These are phyloP conservation scores for Misgurnus anguillicaudatus DNA, from an alignment of 2,113 vertebrate species.

Conservation along the genomic window DNA sequence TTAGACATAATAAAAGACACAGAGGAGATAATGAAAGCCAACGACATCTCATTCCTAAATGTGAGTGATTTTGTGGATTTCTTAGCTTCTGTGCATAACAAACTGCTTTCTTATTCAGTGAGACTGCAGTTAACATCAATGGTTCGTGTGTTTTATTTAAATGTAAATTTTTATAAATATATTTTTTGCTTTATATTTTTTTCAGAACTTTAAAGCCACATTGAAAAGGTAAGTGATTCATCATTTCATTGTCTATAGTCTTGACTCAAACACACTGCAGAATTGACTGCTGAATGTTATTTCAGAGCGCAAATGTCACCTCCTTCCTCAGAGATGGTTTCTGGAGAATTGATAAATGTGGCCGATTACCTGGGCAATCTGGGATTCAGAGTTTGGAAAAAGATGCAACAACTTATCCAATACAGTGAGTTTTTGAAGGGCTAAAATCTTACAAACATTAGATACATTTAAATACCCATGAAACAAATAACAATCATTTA, in stretches of 20 bases:
- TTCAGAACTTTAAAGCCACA: background rate
- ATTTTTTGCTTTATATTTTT: background rate
- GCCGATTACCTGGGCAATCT: too few relatives aligned
- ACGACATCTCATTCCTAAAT: constrained; percentile 4
- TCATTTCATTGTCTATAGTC: background rate
- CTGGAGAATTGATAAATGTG: too few relatives aligned
- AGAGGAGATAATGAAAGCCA: constrained; percentile 23
- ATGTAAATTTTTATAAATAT: background rate
- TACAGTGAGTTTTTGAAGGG: too few relatives aligned
- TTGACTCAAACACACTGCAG: background rate
- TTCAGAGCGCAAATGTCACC: background rate
- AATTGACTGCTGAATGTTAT: background rate
- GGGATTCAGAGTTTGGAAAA: too few relatives aligned
- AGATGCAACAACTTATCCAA: too few relatives aligned
- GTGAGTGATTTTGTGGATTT: background rate
- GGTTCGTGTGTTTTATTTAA: background rate
- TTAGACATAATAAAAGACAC: constrained; percentile 4
- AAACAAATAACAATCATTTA: too few relatives aligned
- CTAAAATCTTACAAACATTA: too few relatives aligned
- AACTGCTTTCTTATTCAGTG: too few relatives aligned
- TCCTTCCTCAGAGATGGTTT: too few relatives aligned
- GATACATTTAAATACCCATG: too few relatives aligned
- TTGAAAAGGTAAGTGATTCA: constrained; percentile 16
- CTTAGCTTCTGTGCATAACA: background rate
- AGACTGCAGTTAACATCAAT: background rate